Conservation (phyloP, 2,888 invertebrate species). For the Temnothorax ravouxi region DNA sequence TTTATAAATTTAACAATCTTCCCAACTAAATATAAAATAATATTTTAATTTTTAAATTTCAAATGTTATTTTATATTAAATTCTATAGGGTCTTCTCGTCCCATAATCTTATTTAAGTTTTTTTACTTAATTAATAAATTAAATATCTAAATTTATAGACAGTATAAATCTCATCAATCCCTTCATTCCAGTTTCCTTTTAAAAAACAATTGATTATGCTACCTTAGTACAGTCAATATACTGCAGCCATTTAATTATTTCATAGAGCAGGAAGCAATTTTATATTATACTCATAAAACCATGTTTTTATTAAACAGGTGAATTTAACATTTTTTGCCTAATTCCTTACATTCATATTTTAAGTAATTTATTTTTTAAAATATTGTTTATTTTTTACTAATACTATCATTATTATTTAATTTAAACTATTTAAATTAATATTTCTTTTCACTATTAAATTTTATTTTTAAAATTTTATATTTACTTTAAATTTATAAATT, state of each 20-base stretch:
- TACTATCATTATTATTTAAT: slow-evolving; percentile 83
- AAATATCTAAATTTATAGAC: slow-evolving; percentile 86
- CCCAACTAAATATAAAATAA: slow-evolving; percentile 88
- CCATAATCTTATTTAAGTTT: slow-evolving; percentile 88
- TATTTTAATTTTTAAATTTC: too few relatives aligned
- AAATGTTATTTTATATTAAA: slow-evolving; percentile 87
- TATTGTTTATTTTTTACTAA: slow-evolving; percentile 67
- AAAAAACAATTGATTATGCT: too few relatives aligned
- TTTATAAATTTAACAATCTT: slow-evolving; percentile 88
- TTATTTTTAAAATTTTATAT: slow-evolving; percentile 79
- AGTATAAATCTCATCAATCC: slow-evolving; percentile 90
- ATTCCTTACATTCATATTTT: slow-evolving; percentile 87
- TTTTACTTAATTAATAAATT: slow-evolving; percentile 90
- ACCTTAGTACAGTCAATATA: too few relatives aligned
- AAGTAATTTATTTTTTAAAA: slow-evolving; percentile 62
- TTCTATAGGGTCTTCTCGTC: slow-evolving; percentile 94
- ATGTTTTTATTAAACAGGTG: too few relatives aligned
- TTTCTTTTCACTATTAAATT: slow-evolving; percentile 85
- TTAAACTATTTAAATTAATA: slow-evolving; percentile 86
- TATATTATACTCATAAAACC: too few relatives aligned
- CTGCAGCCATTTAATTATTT: too few relatives aligned
- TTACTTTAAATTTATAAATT: slow-evolving; percentile 81
- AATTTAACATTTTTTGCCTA: slow-evolving; percentile 87
- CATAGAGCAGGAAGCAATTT: too few relatives aligned
- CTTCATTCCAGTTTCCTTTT: slow-evolving; percentile 93